Evolutionary conservation across 2,113 vertebrate species (phyloP), one percentile per base, ranked within the genome.

Genomic region (Uria lomvia): DNA sequence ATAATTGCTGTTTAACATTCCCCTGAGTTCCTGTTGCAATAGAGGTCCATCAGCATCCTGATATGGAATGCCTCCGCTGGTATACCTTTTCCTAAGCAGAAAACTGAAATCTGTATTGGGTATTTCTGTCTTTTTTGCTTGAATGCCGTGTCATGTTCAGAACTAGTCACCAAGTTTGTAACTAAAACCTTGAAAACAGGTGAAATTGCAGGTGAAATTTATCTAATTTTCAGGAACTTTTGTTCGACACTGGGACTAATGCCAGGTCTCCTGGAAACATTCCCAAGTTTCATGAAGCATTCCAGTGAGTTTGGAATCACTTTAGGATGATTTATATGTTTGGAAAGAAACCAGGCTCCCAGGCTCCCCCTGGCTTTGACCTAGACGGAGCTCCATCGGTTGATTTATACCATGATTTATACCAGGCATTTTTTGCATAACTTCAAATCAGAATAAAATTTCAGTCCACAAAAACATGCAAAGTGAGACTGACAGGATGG

Each of bases 311-410:
- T 45, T 96, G 94, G 91, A 94, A 89, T 86, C 91, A 76, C 94
- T 97, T 95, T 79, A 95, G 89, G 81, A 88, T 96, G 96, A 95
- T 96, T 96, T 97, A 95, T 95, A 50, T 43, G 58, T 90, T 91
- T 96, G 96, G 95, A 94, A 52, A 82, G 71, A 13, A 86, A 89
- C 84, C 95, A 92, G 89, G 43, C 91, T 96, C 75, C 88, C 86
- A 47, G 72, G 73, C 84, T 97, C 83, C 91, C 91, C 73, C 96
- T 88, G 94, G 91, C 78, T 97, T 38, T 95, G 94, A 95, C 97
- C 95, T 36, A 22, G 86, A 86, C 92, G 53, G 55, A 50, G 66
- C 66, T 82, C 86, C 59, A 27, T 58, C 23, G 34, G 29, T 75
- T 82, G 95, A 90, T 95, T 96, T 85, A 79, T 36, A 34, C 91